These are phyloP conservation scores for Escarpia spicata DNA, from an alignment of 2,888 invertebrate genomes.

Conservation along the genomic window DNA sequence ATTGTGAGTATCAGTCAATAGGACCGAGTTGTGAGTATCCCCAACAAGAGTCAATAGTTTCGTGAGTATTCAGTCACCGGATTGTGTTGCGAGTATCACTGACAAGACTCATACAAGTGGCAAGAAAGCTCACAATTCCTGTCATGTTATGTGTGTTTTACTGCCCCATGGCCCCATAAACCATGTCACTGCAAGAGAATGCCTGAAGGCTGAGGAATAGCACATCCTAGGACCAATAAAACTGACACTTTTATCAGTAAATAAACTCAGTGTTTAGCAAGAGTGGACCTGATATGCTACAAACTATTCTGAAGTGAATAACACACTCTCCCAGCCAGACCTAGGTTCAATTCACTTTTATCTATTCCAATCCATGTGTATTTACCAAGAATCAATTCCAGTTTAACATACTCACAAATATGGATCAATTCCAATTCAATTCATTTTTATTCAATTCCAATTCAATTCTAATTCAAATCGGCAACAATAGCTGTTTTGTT, in stretches of 20 bases:
- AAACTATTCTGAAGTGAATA: neutral
- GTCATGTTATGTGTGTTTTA: neutral
- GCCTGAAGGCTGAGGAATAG: neutral
- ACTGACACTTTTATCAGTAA: slow-evolving; percentile 8
- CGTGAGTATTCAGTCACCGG: too few species aligned
- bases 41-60: too few species aligned
- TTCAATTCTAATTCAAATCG: too few species aligned
- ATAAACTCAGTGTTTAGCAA: neutral
- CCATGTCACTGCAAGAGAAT: neutral
- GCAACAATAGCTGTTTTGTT: too few species aligned
- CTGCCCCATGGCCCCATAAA: neutral
- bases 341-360: too few species aligned
- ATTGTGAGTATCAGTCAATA: neutral
- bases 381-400: too few species aligned
- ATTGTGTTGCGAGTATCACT: neutral
- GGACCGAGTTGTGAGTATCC: neutral
- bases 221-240: neutral
- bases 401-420: too few species aligned
- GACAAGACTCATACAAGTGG: neutral
- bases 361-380: too few species aligned
- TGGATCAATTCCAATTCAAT: too few species aligned
- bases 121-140: neutral
- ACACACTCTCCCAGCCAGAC: neutral
- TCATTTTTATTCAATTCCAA: too few species aligned
- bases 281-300: neutral